A percentile compares a stretch with the other conserved stretches of the same genome.
Evolutionary conservation across 1,140 invertebrate genomes (phyloP).

Genomic region (Acyrthosiphon pisum): DNA sequence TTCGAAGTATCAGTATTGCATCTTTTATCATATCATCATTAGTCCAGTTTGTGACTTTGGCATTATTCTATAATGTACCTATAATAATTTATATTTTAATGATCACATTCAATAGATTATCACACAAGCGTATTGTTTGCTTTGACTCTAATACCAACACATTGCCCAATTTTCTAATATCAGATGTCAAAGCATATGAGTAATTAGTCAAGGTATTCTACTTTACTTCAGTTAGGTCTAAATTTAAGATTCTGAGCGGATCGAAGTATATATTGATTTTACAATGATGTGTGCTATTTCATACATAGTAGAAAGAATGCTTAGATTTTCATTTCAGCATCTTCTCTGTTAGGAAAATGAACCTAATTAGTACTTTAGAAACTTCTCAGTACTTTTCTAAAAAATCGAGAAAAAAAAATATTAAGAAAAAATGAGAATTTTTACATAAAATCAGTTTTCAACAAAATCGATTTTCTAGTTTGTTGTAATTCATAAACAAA

Average conservation of each 20-base stretch:
- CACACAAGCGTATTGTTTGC: background rate
- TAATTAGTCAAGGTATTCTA: background rate
- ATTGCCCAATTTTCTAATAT: background rate
- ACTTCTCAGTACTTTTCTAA: no score
- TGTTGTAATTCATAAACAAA: no score
- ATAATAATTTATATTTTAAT: background rate
- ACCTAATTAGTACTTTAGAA: no score
- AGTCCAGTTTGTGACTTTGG: background rate
- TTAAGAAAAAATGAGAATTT: no score
- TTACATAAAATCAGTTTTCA: no score
- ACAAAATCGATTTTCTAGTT: no score
- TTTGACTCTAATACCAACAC: background rate
- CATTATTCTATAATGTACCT: background rate
- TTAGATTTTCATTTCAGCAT: no score
- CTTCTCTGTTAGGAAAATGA: no score
- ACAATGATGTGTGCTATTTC: no score
- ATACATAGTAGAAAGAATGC: no score
- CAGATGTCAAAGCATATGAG: background rate
- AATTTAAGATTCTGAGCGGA: background rate
- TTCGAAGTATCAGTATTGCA: background rate
- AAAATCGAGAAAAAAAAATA: no score
- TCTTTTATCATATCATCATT: background rate
- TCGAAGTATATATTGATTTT: no score
- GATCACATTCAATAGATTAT: background rate
- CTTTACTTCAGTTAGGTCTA: background rate